Evolutionary conservation across 2,888 invertebrate genomes (phyloP).

Genomic region (Lithophane socia): DNA sequence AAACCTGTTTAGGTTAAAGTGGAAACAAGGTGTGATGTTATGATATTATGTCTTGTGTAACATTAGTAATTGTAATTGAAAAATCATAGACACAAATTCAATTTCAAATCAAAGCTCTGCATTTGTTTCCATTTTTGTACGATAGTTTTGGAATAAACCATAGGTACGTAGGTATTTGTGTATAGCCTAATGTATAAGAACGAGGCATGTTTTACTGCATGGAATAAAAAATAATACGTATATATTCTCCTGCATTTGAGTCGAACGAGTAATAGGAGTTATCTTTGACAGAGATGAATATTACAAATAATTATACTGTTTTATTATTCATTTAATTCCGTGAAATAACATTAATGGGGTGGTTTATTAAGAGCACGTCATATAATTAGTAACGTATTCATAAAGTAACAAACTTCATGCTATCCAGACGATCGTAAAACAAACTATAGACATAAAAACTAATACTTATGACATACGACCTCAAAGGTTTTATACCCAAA

Average conservation of each 20-base stretch:
- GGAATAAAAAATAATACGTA: background rate
- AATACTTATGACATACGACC: conserved; percentile 35
- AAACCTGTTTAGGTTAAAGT: background rate
- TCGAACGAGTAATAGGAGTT: background rate
- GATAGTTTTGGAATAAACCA: background rate
- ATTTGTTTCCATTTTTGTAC: background rate
- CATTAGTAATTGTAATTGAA: background rate
- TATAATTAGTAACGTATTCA: conserved; percentile 26
- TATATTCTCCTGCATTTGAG: conserved; percentile 7
- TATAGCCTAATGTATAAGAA: too few species aligned
- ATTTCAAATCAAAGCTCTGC: background rate
- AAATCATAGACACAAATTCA: background rate
- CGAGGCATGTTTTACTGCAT: too few species aligned
- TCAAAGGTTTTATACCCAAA: conserved; percentile 33
- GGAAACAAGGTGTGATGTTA: too few species aligned
- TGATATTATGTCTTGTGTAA: too few species aligned
- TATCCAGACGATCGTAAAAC: conserved; percentile 31
- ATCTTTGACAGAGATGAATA: background rate
- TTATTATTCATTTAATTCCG: background rate
- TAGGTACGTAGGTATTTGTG: background rate
- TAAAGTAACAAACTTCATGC: conserved; percentile 7
- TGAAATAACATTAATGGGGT: background rate
- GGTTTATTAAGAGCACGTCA: background rate
- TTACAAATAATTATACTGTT: background rate
- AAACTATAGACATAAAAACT: conserved; percentile 47